Evolutionary conservation across 2,113 vertebrate species (phyloP), one percentile per base, ranked within the genome.

Genomic region (Pipa parva): DNA sequence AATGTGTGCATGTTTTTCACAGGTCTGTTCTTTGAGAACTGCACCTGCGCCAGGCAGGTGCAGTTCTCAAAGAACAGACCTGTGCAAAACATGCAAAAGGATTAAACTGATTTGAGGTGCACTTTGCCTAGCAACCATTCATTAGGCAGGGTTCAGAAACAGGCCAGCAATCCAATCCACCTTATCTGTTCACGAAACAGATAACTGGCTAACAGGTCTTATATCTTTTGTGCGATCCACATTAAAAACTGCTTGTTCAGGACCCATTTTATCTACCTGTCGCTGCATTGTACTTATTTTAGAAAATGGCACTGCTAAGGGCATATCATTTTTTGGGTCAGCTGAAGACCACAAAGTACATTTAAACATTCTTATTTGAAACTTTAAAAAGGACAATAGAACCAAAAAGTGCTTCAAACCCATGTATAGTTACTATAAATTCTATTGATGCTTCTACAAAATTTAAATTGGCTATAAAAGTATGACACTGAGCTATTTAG

Each of bases 71-170:
- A 86, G 72, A 78, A 73, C 71, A 75, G 84, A 88, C 82, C 83
- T 87, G 84, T 84, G 89, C 85, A 90, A 90, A 87, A 87, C 80
- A 86, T 89, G 83, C 73, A 82, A 80, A 88, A n/a, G 84, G 84
- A 90, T 91, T 90, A 89, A 87, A 87, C 83, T 81, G 84, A 91
- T 79, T 83, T n/a, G 85, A 90, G 86, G 88, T 79, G 81, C 81
- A 85, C 86, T 90, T 88, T 77, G 83, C 88, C 82, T 90, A 89
- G 85, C 83, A 84, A 91, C 88, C 85, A 87, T 86, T 88, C 83
- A 84, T 88, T 85, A 87, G 75, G 78, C 83, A 80, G 80, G 81
- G 78, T 87, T 88, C 83, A 87, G 79, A 80, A 85, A 88, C 73
- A 80, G 83, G 87, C 81, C 84, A 86, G 84, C 80, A 88, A 90